Evolutionary conservation across 2,888 invertebrate species (phyloP), one percentile per base, ranked within the genome.

Genomic region (Pristionchus entomophagus): DNA sequence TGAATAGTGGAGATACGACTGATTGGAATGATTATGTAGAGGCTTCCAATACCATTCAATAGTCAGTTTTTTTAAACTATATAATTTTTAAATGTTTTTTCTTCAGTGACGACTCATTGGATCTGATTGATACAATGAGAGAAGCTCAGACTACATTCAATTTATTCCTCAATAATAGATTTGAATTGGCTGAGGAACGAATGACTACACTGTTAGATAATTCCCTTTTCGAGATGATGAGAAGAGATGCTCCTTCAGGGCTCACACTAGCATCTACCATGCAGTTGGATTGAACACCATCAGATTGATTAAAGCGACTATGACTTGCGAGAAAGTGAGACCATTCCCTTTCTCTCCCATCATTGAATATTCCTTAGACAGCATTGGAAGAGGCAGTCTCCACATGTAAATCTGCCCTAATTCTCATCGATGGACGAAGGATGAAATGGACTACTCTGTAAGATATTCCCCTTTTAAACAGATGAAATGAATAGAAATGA

Each of bases 81-180:
- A 65, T 8, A 14, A 26, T 56, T 56, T 56, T 12, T 65, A 6
- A 35, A 82, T 59, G 19, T n/a, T n/a, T n/a, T n/a, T n/a, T 29
- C 89, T 91, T 77, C 86, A 92, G 91, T 77, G 87, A 87, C 69
- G 86, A 90, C 53, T 89, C 89, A 8, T 88, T 94, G 86, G 93
- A 94, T 85, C 92, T 97, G 89, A 95, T 95, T 59, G 95, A 95
- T 49, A 96, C 97, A 0, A 95, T 97, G 88, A 95, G 95, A 84
- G 97, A 97, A 92, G 96, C 96, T 22, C 96, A 96, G 92, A 94
- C 95, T 84, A 97, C 97, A 0, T 96, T 97, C n/a, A 95, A 96
- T 93, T 96, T 96, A 91, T 98, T 98, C 94, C 97, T 98, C 94
- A 97, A 97, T 94, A 98, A 98, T 94, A 96, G 96, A 93, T 96